Conservation (phyloP, 1,140 invertebrate genomes). For the Nylanderia fulva region DNA sequence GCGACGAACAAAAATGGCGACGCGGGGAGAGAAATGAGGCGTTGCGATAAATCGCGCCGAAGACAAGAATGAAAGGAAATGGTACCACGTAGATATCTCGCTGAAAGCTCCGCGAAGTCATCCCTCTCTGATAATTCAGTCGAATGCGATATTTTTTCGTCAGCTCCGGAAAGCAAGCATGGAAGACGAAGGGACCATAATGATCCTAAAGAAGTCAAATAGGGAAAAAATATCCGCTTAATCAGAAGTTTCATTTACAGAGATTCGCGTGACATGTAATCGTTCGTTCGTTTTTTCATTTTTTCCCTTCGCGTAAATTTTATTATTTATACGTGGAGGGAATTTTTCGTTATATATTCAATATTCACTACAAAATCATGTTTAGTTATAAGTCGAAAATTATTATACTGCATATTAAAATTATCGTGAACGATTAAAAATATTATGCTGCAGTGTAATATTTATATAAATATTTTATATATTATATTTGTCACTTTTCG, state of each 20-base stretch:
- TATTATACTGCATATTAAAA: too few species aligned
- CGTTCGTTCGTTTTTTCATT: not conserved
- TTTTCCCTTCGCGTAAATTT: not conserved
- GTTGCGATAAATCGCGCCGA: slow-evolving; percentile 28
- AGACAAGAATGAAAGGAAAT: slow-evolving; percentile 17
- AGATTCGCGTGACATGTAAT: too few species aligned
- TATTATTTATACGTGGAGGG: too few species aligned
- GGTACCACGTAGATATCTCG: too few species aligned
- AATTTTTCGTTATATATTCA: too few species aligned
- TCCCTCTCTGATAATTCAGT: slow-evolving; percentile 14
- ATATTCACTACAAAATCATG: too few species aligned
- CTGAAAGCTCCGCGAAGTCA: not conserved
- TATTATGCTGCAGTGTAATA: too few species aligned
- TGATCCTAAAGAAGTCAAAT: not conserved
- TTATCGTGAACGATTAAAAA: too few species aligned
- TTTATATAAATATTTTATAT: too few species aligned
- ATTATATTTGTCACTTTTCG: too few species aligned
- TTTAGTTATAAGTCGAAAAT: too few species aligned
- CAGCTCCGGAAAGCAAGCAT: not conserved
- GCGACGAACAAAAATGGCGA: too few species aligned
- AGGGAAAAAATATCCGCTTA: not conserved
- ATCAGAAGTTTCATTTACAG: slow-evolving; percentile 7
- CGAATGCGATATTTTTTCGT: not conserved
- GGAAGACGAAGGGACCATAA: not conserved
- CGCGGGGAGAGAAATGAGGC: slow-evolving; percentile 2